Base-by-base conservation (phyloP, 2,113 vertebrate species). In the Pristiophorus japonicus region DNA sequence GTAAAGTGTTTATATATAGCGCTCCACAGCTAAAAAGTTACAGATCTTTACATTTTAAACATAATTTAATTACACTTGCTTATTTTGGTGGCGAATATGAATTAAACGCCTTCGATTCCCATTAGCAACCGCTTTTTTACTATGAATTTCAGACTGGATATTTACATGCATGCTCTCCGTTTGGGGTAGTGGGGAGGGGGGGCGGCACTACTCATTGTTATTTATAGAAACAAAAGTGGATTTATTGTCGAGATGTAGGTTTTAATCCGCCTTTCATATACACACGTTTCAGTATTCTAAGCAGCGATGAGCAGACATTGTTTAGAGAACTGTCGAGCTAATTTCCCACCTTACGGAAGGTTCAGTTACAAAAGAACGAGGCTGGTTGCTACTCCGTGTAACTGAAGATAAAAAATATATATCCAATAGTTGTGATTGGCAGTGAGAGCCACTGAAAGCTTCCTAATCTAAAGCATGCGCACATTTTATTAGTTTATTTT, bases 401-500 rank as follows among this genome's bases (percentile, higher is more conserved):
- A 94, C 93, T 67, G 93, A 70, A 94, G 45, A 94, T 94, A 73
- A 94, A 47, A 94, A 94, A 94, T 94, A 94, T 94, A 94, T 94
- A 70, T 67, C 93, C 66, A 94, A 94, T 94, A 66, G n/a, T 94
- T 94, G 91, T 65, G 63, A 66, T 65, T 94, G 91, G 65, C 38
- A 94, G 22, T 94, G 93, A 94, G 93, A 30, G 65, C 65, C 93
- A 70, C 93, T 73, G 93, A 51, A 73, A 94, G 66, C 65, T 45
- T 94, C 66, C 93, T 94, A 94, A 94, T 94, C 93, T 94, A 94
- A 94, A 94, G 93, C 93, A 94, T 94, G 93, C 93, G 63, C 93
- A 90, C 87, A 51, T 94, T 59, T 94, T 94, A 94, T 94, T 67
- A 70, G 4, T 59, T 94, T 94, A 67, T 73, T 94, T 90, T 90